Evolutionary conservation across 2,888 invertebrate species (phyloP), one percentile per base, ranked within the genome.

Genomic region (Eupithecia vulgata): DNA sequence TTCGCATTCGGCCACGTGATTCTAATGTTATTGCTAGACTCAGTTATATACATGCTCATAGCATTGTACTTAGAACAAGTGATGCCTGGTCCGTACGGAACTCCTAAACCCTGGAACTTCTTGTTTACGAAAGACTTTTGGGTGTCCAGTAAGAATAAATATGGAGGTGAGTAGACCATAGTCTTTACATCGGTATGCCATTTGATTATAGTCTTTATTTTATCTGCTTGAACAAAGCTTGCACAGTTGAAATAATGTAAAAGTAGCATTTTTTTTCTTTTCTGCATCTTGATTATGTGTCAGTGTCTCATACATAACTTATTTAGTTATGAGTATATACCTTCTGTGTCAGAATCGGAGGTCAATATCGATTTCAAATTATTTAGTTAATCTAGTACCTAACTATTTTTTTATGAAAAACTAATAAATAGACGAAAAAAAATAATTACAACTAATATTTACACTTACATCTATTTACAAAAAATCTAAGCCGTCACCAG

Each of bases 41-140:
- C 95, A 12, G 70, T 96, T 0, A 68, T 98, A 0, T 98, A 98
- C 84, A 95, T 97, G 87, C 73, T 96, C 4, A 88, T 98, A 52
- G 96, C 98, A 0, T 92, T 98, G 79, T 99, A 99, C 86, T 91
- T 98, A 40, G 98, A 99, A 88, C 97, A 97, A 79, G 95, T 99
- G 13, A 95, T 96, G 76, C 99, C 99, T 0, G 98, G 98, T 13
- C 97, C 97, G 17, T 98, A 95, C 87, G 98, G 98, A 5, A 96
- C 98, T 0, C 96, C 97, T 0, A 95, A 96, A 76, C 96, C 96
- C 37, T 98, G 97, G 96, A 96, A 98, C 84, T 99, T 98, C 85
- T 96, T 96, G 0, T 95, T 98, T 68, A 95, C 95, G 59, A 87
- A 90, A 35, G 82, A 86, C 1, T 96, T 94, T 83, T 96, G 96